Base-by-base conservation (phyloP, 2,888 invertebrate genomes). In the Melinaea marsaeus region DNA sequence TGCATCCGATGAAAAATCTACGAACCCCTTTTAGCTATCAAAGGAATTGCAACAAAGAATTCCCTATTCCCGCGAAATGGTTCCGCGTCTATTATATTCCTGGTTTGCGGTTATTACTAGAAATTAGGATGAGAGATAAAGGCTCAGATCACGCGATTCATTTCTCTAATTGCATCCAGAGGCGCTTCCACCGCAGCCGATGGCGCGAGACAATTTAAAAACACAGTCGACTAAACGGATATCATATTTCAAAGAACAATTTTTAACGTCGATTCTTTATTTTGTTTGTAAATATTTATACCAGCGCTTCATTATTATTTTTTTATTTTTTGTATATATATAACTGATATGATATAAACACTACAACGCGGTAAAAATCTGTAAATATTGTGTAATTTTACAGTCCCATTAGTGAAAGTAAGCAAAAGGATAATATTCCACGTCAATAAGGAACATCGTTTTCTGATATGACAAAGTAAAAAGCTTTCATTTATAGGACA, bases 81-180 rank as follows among this genome's bases (percentile, higher is more conserved):
- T 76, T 72, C 72, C 66, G 65, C 74, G 74, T 79, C 77, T 80
- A 76, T 81, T 81, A 79, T 79, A 78, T 77, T 77, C 72, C 73
- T 70, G 73, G 76, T 77, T 73, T 71, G 76, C 76, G 77, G 79
- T 80, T 83, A 83, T 81, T 81, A 77, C 79, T 71, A 70, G 74
- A 73, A 77, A 77, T 78, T 71, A 70, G 74, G 74, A 77, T 77
- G 77, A 77, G 77, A 80, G 79, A 78, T 81, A 80, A 81, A 80
- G 74, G 75, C 77, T 68, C 76, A 79, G 79, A 84, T 84, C 84
- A 84, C 80, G 83, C 84, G 80, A 85, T 84, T 82, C 83, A 81
- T 80, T 84, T 75, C 76, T 83, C 79, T 85, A 85, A 85, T 85
- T 85, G 82, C 79, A 80, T 77, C 72, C 72, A 74, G 70, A 68